A percentile compares a stretch with the other conserved stretches of the same genome.
Evolutionary conservation across 2,888 invertebrate genomes (phyloP).

Genomic region (Cantharis lateralis): DNA sequence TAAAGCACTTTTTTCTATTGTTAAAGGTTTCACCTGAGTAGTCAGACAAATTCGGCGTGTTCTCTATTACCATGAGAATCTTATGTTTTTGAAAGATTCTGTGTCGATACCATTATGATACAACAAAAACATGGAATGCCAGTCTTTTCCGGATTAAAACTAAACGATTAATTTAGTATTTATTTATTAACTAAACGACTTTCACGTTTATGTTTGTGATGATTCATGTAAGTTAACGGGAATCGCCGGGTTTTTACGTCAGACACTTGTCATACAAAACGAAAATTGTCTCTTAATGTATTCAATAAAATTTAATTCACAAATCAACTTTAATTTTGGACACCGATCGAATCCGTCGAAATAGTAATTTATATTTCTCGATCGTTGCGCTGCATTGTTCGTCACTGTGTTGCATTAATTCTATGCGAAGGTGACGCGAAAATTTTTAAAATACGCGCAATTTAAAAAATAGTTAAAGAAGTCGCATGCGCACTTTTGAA

Average conservation of each 20-base stretch:
- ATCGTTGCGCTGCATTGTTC: not conserved
- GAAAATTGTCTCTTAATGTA: not conserved
- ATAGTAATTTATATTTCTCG: not conserved
- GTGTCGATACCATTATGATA: not conserved
- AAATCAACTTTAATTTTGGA: not conserved
- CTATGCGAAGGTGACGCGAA: not conserved
- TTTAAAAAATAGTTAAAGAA: not conserved
- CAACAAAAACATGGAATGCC: conserved; percentile 8
- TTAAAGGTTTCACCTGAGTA: conserved; percentile 20
- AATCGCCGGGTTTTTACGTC: conserved; percentile 37
- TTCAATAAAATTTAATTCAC: not conserved
- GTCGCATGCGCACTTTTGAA: conserved; percentile 15
- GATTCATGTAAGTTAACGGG: conserved; percentile 41
- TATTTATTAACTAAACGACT: conserved; percentile 35
- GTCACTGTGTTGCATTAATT: not conserved
- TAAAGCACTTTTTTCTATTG: conserved; percentile 18
- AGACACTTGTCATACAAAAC: conserved; percentile 22
- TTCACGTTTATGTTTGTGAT: conserved; percentile 43
- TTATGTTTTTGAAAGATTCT: not conserved
- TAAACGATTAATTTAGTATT: conserved; percentile 17
- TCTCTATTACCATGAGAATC: conserved; percentile 7
- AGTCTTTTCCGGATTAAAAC: conserved; percentile 23
- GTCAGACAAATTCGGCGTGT: conserved; percentile 10
- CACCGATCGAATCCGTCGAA: not conserved
- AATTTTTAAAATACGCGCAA: conserved; percentile 18